A percentile compares a stretch with the other conserved stretches of the same genome.
phyloP scores from a whole-genome alignment of 2,888 invertebrate genomes.

The Seira musarum region DNA sequence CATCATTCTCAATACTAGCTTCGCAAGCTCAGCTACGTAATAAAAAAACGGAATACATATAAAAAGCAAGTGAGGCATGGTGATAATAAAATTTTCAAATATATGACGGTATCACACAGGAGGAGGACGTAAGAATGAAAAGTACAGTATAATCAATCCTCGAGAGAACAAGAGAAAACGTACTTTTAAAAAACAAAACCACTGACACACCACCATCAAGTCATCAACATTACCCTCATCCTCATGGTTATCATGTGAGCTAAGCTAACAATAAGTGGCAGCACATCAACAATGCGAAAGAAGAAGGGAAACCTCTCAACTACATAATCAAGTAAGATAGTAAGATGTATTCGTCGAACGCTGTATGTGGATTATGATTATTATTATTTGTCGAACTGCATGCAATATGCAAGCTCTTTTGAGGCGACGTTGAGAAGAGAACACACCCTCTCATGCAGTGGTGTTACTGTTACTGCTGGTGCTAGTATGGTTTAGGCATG shows the following conservation, averaged over 20 bases:
- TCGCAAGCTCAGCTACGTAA: no score
- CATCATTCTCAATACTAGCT: no score
- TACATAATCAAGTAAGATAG: conserved; percentile 36
- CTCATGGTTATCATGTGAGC: conserved; percentile 18
- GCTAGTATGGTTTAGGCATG: no score
- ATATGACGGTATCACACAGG: no score
- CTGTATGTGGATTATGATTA: conserved; percentile 51
- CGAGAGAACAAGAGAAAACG: not conserved
- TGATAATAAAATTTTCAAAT: no score
- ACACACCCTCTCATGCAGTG: conserved; percentile 35
- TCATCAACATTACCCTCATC: not conserved
- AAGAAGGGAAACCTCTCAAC: conserved; percentile 46
- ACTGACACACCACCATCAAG: not conserved
- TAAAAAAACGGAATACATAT: no score
- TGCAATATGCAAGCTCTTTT: conserved; percentile 46
- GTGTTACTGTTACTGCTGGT: no score
- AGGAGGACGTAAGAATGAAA: no score
- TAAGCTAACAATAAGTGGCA: not conserved
- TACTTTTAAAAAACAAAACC: conserved; percentile 1
- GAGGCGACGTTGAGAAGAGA: conserved; percentile 20
- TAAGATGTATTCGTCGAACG: conserved; percentile 31
- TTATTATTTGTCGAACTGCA: conserved; percentile 51
- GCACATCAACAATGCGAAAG: no score
- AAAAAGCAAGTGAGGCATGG: no score
- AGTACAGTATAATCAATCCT: no score